These are phyloP conservation scores for Tachuris rubrigastra DNA, from an alignment of 2,113 vertebrate genomes.

Conservation along the genomic window DNA sequence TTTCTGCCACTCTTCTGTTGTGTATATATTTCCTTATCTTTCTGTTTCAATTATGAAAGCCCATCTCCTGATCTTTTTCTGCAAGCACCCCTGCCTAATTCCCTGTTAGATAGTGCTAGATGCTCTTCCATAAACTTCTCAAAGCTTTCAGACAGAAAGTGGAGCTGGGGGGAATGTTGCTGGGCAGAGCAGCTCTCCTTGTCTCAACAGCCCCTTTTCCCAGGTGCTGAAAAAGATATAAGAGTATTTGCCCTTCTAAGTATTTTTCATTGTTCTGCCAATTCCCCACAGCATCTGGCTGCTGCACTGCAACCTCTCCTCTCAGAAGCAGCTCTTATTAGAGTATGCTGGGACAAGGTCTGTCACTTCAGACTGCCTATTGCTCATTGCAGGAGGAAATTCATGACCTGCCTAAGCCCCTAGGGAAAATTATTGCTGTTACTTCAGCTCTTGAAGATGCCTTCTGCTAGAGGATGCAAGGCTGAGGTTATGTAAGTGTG, in stretches of 20 bases:
- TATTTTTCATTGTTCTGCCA: not conserved
- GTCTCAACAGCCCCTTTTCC: not conserved
- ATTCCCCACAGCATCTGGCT: not conserved
- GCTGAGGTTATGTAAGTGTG: conserved; percentile 24
- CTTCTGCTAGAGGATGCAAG: not conserved
- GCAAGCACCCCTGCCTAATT: not conserved
- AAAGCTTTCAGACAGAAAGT: not conserved
- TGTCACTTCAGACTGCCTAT: not conserved
- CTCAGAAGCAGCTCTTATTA: not conserved
- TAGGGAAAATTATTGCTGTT: not conserved
- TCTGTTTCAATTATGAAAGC: not conserved
- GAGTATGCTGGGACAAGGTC: not conserved
- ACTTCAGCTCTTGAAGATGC: not conserved
- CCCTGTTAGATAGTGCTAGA: not conserved
- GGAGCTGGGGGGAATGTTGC: not conserved
- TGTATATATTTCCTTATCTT: not conserved
- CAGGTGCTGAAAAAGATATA: not conserved
- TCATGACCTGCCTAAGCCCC: not conserved
- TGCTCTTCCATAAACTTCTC: not conserved
- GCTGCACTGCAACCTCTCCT: not conserved
- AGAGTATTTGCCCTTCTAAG: not conserved
- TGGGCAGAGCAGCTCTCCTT: not conserved
- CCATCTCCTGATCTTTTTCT: not conserved
- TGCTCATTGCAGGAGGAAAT: conserved; percentile 14
- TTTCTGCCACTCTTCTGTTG: not conserved